Percentiles rank a stretch among this genome's conserved stretches.
Conservation (phyloP, 2,888 invertebrate species). For the Xiphydria camelus region DNA sequence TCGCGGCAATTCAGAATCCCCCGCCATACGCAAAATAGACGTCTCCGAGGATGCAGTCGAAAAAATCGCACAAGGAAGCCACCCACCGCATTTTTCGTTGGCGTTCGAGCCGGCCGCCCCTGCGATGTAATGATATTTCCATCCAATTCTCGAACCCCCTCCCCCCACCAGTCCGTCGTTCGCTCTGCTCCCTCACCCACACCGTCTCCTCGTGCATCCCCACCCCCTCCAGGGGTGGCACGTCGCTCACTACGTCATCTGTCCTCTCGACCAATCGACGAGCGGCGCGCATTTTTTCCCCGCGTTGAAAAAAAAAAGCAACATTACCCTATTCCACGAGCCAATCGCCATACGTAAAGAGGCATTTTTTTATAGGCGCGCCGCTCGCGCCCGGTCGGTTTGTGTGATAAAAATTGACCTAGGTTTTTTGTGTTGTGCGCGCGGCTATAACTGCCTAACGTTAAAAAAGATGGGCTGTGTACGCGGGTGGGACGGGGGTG, state of each 20-base stretch:
- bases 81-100: conserved; percentile 26
- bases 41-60: no score
- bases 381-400: conserved; percentile 43
- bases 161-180: conserved; percentile 4
- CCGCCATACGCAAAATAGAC: no score
- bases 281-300: conserved; percentile 56
- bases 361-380: conserved; percentile 58
- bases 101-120: conserved; percentile 43
- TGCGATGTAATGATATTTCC: conserved; percentile 53
- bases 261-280: conserved; percentile 59
- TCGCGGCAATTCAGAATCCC: no score
- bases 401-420: conserved; percentile 58
- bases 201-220: conserved; percentile 31
- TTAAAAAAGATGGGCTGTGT: conserved; percentile 57
- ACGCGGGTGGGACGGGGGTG: conserved; percentile 33
- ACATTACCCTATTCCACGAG: conserved; percentile 57
- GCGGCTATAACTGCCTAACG: conserved; percentile 57
- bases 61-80: no score
- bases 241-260: conserved; percentile 59
- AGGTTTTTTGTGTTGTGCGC: conserved; percentile 45
- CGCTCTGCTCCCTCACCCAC: conserved; percentile 10
- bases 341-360: conserved; percentile 59
- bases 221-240: conserved; percentile 48
- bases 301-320: conserved; percentile 51
- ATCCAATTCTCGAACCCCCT: conserved; percentile 44